A percentile compares a stretch with the other conserved stretches of the same genome.
Conservation (phyloP, 2,888 invertebrate species). For the Andrena camellia region DNA sequence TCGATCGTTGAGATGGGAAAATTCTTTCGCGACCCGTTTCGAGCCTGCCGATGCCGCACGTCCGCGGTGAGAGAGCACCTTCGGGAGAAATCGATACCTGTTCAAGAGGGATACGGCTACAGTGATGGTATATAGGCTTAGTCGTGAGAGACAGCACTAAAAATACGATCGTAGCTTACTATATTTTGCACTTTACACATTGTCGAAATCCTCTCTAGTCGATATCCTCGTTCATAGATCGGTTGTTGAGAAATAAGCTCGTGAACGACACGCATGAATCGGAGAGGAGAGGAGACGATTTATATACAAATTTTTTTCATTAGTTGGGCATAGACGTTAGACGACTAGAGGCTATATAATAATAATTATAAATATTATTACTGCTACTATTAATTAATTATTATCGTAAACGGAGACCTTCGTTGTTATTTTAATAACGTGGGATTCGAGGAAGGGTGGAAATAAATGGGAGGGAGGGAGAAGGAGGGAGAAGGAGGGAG, state of each 20-base stretch:
- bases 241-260: slow-evolving; percentile 42
- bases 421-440: slow-evolving; percentile 70
- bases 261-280: slow-evolving; percentile 47
- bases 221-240: slow-evolving; percentile 60
- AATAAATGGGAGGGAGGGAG: too few relatives aligned
- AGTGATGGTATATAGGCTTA: slow-evolving; percentile 78
- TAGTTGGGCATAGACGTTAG: slow-evolving; percentile 82
- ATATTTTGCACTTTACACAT: slow-evolving; percentile 83
- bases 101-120: slow-evolving; percentile 64
- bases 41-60: background rate
- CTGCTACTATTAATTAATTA: slow-evolving; percentile 78
- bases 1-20: background rate
- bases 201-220: slow-evolving; percentile 73
- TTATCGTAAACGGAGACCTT: slow-evolving; percentile 73
- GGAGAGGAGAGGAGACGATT: slow-evolving; percentile 71
- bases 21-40: background rate
- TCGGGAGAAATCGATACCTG: slow-evolving; percentile 36
- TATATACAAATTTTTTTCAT: slow-evolving; percentile 78
- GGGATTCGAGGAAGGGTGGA: slow-evolving; percentile 23
- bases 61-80: background rate
- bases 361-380: slow-evolving; percentile 79
- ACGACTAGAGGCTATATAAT: slow-evolving; percentile 84
- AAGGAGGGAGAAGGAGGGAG: background rate
- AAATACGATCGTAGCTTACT: slow-evolving; percentile 81
- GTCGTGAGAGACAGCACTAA: slow-evolving; percentile 79